phyloP scores from a whole-genome alignment of 2,797 vertebrate species.

The Ptychobarbus kaznakovi region DNA sequence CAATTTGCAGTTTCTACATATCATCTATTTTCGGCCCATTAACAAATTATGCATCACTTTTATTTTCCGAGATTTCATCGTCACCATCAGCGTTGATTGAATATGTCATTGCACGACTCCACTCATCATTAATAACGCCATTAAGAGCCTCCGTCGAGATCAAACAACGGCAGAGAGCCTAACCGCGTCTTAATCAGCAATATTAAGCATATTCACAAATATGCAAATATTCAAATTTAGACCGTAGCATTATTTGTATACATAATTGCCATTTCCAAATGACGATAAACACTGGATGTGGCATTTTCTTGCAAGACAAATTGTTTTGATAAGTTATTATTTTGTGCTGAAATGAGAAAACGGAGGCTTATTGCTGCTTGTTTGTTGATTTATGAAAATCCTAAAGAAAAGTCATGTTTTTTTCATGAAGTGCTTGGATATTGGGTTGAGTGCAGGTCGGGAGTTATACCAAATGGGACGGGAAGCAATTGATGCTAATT shows the following conservation, averaged over 20 bases:
- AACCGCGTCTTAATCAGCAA: constrained; percentile 59
- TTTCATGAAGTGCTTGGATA: constrained; percentile 43
- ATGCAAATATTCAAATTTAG: constrained; percentile 58
- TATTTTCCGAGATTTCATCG: constrained; percentile 37
- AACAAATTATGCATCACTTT: constrained; percentile 40
- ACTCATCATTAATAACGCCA: constrained; percentile 56
- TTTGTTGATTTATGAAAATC: constrained; percentile 55
- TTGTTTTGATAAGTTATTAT: constrained; percentile 57
- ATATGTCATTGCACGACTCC: constrained; percentile 40
- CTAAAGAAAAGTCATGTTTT: constrained; percentile 48
- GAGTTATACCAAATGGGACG: constrained; percentile 49
- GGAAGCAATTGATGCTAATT: constrained; percentile 58
- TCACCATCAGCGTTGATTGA: constrained; percentile 43
- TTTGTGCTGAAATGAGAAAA: constrained; percentile 57
- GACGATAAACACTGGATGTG: constrained; percentile 48
- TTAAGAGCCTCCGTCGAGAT: constrained; percentile 52
- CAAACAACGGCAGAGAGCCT: constrained; percentile 49
- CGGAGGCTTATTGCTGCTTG: constrained; percentile 36
- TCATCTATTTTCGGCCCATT: constrained; percentile 21
- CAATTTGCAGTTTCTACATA: constrained; percentile 26
- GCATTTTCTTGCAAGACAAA: constrained; percentile 53
- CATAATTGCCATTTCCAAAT: constrained; percentile 56
- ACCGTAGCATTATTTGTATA: constrained; percentile 52
- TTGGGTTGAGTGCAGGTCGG: constrained; percentile 43
- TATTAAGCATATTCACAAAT: constrained; percentile 56